Evolutionary conservation across 2,888 invertebrate genomes (phyloP).

Genomic region (Tinea pellionella): DNA sequence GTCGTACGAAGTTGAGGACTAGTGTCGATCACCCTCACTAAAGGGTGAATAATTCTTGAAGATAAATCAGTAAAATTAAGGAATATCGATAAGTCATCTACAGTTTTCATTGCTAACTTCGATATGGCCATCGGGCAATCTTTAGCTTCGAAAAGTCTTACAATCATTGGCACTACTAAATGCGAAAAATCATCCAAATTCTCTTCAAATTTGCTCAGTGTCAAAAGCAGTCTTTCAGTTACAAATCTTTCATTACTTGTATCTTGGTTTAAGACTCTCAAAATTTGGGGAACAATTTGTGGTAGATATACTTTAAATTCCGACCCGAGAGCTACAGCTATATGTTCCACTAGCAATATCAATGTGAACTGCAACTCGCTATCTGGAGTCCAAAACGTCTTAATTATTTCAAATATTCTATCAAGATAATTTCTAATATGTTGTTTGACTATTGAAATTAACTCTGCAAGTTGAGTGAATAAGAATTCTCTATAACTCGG

Average conservation of each 20-base stretch:
- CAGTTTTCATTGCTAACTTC: slow-evolving; percentile 82
- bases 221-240: slow-evolving; percentile 84
- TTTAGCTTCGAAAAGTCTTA: slow-evolving; percentile 87
- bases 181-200: slow-evolving; percentile 96
- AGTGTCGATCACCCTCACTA: slow-evolving; percentile 87
- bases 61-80: slow-evolving; percentile 93
- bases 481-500: slow-evolving; percentile 88
- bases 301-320: slow-evolving; percentile 96
- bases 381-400: slow-evolving; percentile 92
- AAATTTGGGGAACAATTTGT: slow-evolving; percentile 92
- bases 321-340: slow-evolving; percentile 92
- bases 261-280: slow-evolving; percentile 92
- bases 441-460: slow-evolving; percentile 95
- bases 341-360: slow-evolving; percentile 91
- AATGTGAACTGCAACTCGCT: slow-evolving; percentile 88
- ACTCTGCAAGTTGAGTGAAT: slow-evolving; percentile 91
- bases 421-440: slow-evolving; percentile 96
- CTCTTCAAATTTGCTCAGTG: slow-evolving; percentile 93
- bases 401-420: slow-evolving; percentile 92
- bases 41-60: slow-evolving; percentile 92
- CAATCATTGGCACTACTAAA: slow-evolving; percentile 93
- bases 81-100: slow-evolving; percentile 88
- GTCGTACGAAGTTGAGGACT: slow-evolving; percentile 80
- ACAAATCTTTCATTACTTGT: slow-evolving; percentile 84
- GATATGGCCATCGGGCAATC: slow-evolving; percentile 85